Percentiles rank a stretch among this genome's conserved stretches.
Evolutionary conservation across 2,113 vertebrate genomes (phyloP).

Genomic region (Dolichotis patagonum): DNA sequence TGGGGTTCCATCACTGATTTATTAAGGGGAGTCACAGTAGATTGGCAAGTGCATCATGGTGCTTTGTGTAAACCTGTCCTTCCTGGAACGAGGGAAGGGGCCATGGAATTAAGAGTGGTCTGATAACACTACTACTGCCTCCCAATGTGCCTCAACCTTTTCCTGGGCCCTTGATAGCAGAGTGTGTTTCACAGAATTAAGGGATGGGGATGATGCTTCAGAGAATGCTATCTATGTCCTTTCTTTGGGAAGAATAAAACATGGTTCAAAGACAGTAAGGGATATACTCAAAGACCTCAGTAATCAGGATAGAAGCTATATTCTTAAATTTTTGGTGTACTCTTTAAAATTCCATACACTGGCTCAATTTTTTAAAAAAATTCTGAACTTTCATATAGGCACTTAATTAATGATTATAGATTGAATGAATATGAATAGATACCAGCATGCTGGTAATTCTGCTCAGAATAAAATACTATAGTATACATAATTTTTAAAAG

Average conservation of each 20-base stretch:
- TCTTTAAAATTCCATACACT: neutral
- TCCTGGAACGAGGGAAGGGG: neutral
- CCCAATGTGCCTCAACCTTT: neutral
- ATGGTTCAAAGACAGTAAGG: neutral
- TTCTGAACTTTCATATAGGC: neutral
- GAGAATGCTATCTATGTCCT: neutral
- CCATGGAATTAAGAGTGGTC: neutral
- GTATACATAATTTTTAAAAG: neutral
- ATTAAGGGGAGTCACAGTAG: neutral
- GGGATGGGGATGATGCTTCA: neutral
- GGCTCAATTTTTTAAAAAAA: neutral
- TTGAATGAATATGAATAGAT: slow-evolving; percentile 6
- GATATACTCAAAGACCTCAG: neutral
- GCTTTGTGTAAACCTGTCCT: slow-evolving; percentile 9
- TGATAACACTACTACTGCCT: neutral
- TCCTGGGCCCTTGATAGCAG: neutral
- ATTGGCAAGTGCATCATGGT: neutral
- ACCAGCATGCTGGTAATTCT: neutral
- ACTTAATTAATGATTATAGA: neutral
- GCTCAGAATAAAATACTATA: neutral
- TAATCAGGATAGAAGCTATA: neutral
- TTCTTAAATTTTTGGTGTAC: neutral
- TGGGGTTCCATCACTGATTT: neutral
- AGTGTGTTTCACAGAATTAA: neutral
- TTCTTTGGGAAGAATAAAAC: slow-evolving; percentile 20